These are phyloP conservation scores for Sesamia nonagrioides DNA, from an alignment of 1,140 invertebrate genomes.

Conservation along the genomic window DNA sequence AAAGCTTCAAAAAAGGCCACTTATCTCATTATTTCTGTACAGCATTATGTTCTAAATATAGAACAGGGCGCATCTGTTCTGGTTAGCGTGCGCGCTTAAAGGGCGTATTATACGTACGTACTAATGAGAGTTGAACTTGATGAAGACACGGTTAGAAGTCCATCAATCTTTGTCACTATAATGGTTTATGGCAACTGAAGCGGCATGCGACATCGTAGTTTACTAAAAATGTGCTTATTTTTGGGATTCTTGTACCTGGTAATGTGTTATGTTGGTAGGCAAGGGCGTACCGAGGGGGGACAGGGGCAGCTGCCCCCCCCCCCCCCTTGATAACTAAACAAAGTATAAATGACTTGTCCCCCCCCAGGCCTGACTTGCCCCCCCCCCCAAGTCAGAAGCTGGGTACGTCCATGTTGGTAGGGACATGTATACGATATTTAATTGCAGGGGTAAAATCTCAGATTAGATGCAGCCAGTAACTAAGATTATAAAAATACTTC, in stretches of 20 bases:
- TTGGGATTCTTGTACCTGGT: constrained; percentile 17
- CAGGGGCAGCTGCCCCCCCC: too few relatives aligned
- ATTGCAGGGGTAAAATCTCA: too few relatives aligned
- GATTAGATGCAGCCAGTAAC: too few relatives aligned
- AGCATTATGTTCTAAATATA: constrained; percentile 39
- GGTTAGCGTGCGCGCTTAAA: constrained; percentile 23
- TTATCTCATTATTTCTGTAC: constrained; percentile 40
- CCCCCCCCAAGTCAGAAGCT: too few relatives aligned
- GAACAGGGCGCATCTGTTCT: constrained; percentile 43
- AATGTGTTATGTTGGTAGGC: not conserved
- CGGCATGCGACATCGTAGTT: constrained; percentile 40
- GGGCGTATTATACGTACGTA: constrained; percentile 18
- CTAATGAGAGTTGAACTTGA: constrained; percentile 71
- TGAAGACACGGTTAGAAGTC: constrained; percentile 69
- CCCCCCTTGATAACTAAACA: too few relatives aligned
- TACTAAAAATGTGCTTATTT: constrained; percentile 43
- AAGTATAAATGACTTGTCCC: too few relatives aligned
- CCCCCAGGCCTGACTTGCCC: too few relatives aligned
- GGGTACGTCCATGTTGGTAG: too few relatives aligned
- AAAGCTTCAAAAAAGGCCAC: constrained; percentile 23
- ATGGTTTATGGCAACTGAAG: constrained; percentile 51
- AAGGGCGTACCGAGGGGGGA: too few relatives aligned
- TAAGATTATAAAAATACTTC: too few relatives aligned
- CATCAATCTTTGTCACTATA: constrained; percentile 69
- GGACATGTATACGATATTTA: too few relatives aligned